These are phyloP conservation scores for Neuroterus valhalla DNA, from an alignment of 1,140 invertebrate species.

Conservation along the genomic window DNA sequence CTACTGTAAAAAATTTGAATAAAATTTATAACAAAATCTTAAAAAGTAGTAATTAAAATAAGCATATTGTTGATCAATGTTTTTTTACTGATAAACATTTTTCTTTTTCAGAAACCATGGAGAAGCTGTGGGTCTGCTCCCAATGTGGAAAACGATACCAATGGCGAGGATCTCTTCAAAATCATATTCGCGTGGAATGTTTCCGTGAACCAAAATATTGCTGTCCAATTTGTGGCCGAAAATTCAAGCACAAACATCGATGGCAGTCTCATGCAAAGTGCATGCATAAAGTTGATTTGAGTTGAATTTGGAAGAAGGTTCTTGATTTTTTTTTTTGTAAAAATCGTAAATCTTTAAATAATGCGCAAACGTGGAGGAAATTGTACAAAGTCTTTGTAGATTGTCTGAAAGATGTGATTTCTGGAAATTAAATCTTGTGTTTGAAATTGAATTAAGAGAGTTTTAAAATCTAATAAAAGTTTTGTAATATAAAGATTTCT, in stretches of 20 bases:
- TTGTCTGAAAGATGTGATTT: too few relatives aligned
- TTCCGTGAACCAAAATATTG: constrained; percentile 57
- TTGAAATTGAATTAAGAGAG: too few relatives aligned
- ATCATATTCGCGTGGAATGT: constrained; percentile 56
- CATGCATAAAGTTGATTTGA: constrained; percentile 55
- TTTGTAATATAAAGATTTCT: too few relatives aligned
- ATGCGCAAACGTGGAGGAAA: neutral
- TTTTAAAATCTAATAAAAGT: too few relatives aligned
- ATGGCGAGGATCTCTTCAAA: constrained; percentile 58
- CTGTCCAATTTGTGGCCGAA: constrained; percentile 72
- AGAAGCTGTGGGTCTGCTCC: constrained; percentile 45
- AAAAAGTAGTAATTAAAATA: neutral
- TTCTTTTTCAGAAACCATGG: constrained; percentile 41
- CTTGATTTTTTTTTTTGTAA: neutral
- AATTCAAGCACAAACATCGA: constrained; percentile 72
- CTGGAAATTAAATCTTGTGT: too few relatives aligned
- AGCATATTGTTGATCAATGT: neutral
- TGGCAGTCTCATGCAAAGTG: constrained; percentile 70
- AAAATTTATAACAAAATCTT: too few relatives aligned
- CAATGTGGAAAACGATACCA: constrained; percentile 57
- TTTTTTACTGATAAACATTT: constrained; percentile 9
- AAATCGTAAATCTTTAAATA: neutral
- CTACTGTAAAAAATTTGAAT: neutral
- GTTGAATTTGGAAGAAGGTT: neutral
- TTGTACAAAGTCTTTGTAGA: too few relatives aligned